These are phyloP conservation scores for Cheirogaleus medius DNA, from an alignment of 2,113 vertebrate genomes.

Conservation along the genomic window DNA sequence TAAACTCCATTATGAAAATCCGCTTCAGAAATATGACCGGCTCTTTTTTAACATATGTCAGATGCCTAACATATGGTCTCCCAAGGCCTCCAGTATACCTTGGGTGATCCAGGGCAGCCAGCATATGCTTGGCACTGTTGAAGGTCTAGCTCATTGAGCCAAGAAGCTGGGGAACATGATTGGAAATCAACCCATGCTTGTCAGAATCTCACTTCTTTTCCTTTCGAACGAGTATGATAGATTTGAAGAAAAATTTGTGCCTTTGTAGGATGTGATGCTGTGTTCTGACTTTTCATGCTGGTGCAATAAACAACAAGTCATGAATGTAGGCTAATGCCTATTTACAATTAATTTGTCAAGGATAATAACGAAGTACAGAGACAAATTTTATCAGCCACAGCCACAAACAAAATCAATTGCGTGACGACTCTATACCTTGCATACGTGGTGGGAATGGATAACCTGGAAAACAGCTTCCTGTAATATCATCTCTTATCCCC, in stretches of 20 bases:
- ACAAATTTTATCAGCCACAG: neutral
- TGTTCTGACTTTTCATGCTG: conserved; percentile 30
- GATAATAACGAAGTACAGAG: conserved; percentile 2
- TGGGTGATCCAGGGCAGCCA: conserved; percentile 82
- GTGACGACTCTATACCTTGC: neutral
- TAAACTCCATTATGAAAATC: conserved; percentile 80
- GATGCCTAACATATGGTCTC: conserved; percentile 81
- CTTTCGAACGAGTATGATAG: conserved; percentile 72
- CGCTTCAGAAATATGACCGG: conserved; percentile 80
- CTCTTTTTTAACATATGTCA: conserved; percentile 84
- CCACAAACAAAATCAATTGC: neutral
- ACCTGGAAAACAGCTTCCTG: neutral
- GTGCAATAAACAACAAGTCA: neutral
- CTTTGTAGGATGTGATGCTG: conserved; percentile 40
- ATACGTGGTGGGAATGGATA: neutral
- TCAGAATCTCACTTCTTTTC: conserved; percentile 81
- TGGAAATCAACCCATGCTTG: conserved; percentile 81
- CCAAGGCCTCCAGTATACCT: conserved; percentile 80
- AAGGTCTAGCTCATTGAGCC: conserved; percentile 78
- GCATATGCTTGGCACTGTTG: conserved; percentile 78
- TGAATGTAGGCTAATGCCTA: neutral
- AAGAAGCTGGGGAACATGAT: conserved; percentile 82
- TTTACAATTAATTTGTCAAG: conserved; percentile 22
- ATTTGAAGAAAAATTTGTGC: conserved; percentile 74
- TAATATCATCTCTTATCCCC: neutral